Percentiles rank a stretch among this genome's conserved stretches.
These are phyloP conservation scores for Sphenopsis melanotis DNA, from an alignment of 2,797 vertebrate genomes.

Conservation along the genomic window DNA sequence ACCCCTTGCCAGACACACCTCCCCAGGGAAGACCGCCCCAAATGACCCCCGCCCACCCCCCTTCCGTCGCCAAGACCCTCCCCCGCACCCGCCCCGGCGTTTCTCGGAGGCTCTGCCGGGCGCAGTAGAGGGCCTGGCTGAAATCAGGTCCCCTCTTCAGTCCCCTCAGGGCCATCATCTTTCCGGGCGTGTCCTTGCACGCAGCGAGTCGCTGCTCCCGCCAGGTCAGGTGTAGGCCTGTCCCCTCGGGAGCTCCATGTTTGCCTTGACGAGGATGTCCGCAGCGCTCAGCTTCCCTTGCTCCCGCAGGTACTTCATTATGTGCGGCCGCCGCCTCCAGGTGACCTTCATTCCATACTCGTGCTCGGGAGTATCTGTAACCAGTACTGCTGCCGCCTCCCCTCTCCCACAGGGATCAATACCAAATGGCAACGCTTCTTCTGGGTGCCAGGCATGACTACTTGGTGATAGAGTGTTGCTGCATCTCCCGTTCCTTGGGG, in stretches of 20 bases:
- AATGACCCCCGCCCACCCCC: accelerated
- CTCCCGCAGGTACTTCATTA: conserved; percentile 78
- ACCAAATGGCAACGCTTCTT: accelerated
- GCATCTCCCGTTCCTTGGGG: neutral
- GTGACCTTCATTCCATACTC: conserved; percentile 88
- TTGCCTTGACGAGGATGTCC: conserved; percentile 70
- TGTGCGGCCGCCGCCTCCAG: conserved; percentile 80
- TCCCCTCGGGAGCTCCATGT: neutral
- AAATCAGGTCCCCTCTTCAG: neutral
- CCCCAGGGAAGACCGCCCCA: accelerated
- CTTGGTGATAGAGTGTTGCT: neutral
- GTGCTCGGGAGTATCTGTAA: conserved; percentile 84
- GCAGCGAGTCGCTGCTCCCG: neutral
- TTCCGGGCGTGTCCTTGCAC: neutral
- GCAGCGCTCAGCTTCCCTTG: conserved; percentile 75
- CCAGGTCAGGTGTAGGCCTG: neutral
- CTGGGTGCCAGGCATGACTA: neutral
- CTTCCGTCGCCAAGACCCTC: too few species aligned
- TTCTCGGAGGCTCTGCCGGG: neutral
- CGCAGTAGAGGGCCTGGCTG: neutral
- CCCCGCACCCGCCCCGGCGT: neutral
- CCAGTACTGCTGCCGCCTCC: conserved; percentile 65
- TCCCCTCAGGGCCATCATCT: neutral
- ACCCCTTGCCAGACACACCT: accelerated
- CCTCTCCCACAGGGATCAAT: neutral